Evolutionary conservation across 2,888 invertebrate species (phyloP).

Genomic region (Drosophila greeni): DNA sequence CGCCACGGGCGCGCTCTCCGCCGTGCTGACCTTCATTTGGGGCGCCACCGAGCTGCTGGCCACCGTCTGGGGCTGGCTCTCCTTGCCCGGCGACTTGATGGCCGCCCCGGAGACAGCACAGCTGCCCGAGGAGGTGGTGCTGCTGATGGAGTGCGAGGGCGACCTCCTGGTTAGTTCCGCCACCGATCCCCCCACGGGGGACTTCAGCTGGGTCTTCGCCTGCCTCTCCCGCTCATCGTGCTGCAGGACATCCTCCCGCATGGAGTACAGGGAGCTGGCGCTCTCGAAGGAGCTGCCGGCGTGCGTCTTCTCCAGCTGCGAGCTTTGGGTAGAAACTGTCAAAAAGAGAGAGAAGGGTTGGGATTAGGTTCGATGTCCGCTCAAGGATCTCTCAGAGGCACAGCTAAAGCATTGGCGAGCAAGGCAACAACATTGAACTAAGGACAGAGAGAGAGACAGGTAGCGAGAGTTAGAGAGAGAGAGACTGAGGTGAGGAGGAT

Average conservation of each 20-base stretch:
- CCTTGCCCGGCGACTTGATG: conserved; percentile 59
- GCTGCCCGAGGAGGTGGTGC: conserved; percentile 82
- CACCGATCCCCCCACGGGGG: conserved; percentile 52
- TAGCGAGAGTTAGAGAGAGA: conserved; percentile 6
- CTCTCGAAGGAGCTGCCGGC: conserved; percentile 94
- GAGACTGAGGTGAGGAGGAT: conserved; percentile 27
- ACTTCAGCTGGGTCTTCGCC: conserved; percentile 47
- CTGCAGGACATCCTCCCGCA: conserved; percentile 85
- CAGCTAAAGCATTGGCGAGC: conserved; percentile 67
- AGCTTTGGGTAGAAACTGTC: conserved; percentile 78
- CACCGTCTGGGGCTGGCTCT: conserved; percentile 51
- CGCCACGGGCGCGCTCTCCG: conserved; percentile 19
- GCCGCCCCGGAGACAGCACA: conserved; percentile 71
- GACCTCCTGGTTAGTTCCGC: conserved; percentile 71
- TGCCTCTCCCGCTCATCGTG: conserved; percentile 58
- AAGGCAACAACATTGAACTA: conserved; percentile 76
- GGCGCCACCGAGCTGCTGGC: conserved; percentile 40
- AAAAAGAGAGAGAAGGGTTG: not conserved
- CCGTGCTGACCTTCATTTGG: conserved; percentile 39
- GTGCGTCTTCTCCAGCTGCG: conserved; percentile 81
- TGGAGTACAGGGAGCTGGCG: conserved; percentile 89
- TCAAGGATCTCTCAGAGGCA: conserved; percentile 1
- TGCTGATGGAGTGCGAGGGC: conserved; percentile 81
- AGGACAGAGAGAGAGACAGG: conserved; percentile 57
- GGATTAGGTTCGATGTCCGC: not conserved